Evolutionary conservation across 2,888 invertebrate species (phyloP).

Genomic region (Perizoma flavofasciatum): DNA sequence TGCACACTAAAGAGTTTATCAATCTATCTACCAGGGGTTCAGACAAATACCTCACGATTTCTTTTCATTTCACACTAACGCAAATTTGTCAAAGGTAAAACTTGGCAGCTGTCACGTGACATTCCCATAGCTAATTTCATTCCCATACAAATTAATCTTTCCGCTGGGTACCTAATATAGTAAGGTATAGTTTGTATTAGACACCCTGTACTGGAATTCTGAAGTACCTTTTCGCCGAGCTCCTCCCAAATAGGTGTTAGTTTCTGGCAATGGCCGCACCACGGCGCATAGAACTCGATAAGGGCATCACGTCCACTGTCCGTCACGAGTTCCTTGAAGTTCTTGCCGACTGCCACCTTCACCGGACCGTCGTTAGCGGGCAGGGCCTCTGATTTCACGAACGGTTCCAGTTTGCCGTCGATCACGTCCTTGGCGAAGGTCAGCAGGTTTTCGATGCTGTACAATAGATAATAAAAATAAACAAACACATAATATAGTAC

Average conservation of each 20-base stretch:
- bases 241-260: conserved; percentile 97
- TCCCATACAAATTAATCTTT: too few species aligned
- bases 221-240: conserved; percentile 90
- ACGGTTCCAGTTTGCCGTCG: conserved; percentile 93
- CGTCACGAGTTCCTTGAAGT: conserved; percentile 96
- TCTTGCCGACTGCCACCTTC: conserved; percentile 96
- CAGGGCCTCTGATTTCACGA: conserved; percentile 96
- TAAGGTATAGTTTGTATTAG: too few species aligned
- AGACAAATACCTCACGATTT: too few species aligned
- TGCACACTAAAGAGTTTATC: too few species aligned
- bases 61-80: too few species aligned
- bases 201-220: too few species aligned
- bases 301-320: conserved; percentile 96
- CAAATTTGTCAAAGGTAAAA: too few species aligned
- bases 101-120: too few species aligned
- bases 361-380: conserved; percentile 94
- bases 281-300: conserved; percentile 99
- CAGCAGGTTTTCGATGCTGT: conserved; percentile 92
- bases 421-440: conserved; percentile 93
- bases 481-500: too few species aligned
- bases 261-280: conserved; percentile 99
- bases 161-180: too few species aligned
- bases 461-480: conserved; percentile 25
- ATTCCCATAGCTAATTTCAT: too few species aligned
- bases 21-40: too few species aligned